Percentiles rank a stretch among this genome's conserved stretches.
These are phyloP conservation scores for Hoplodrina blanda DNA, from an alignment of 2,888 invertebrate species.

Conservation along the genomic window DNA sequence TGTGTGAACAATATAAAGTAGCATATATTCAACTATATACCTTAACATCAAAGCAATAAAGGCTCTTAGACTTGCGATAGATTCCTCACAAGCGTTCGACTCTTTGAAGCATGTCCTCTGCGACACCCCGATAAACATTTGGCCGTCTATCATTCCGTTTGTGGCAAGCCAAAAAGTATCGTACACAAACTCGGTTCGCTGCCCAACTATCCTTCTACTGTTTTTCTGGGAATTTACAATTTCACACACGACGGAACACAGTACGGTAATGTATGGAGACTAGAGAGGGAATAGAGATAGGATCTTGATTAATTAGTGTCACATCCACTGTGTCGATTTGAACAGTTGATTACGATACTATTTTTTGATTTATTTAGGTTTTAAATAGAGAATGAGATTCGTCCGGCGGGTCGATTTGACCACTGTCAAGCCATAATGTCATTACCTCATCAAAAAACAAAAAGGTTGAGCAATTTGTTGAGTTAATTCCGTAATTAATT, in stretches of 20 bases:
- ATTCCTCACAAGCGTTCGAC: conserved; percentile 43
- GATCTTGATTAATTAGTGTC: conserved; percentile 53
- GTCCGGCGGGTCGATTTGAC: too few relatives aligned
- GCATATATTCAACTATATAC: too few relatives aligned
- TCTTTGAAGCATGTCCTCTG: conserved; percentile 31
- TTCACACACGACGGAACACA: conserved; percentile 42
- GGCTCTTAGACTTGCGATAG: conserved; percentile 23
- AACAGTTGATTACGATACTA: conserved; percentile 33
- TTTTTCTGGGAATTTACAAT: conserved; percentile 60
- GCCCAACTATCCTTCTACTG: conserved; percentile 15
- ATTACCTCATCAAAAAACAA: too few relatives aligned
- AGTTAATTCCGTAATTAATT: too few relatives aligned
- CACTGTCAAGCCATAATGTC: too few relatives aligned
- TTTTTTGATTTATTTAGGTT: conserved; percentile 4
- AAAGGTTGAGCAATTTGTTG: too few relatives aligned
- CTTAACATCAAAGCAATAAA: conserved; percentile 11
- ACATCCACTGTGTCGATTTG: conserved; percentile 8
- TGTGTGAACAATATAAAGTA: too few relatives aligned
- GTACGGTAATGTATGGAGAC: conserved; percentile 38
- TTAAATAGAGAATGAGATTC: not conserved
- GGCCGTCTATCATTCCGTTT: conserved; percentile 48
- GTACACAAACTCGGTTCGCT: conserved; percentile 16
- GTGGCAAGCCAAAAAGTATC: conserved; percentile 55
- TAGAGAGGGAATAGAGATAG: conserved; percentile 33
- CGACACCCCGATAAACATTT: conserved; percentile 48